Base-by-base conservation (phyloP, 2,113 vertebrate species). In the Channa maculata region DNA sequence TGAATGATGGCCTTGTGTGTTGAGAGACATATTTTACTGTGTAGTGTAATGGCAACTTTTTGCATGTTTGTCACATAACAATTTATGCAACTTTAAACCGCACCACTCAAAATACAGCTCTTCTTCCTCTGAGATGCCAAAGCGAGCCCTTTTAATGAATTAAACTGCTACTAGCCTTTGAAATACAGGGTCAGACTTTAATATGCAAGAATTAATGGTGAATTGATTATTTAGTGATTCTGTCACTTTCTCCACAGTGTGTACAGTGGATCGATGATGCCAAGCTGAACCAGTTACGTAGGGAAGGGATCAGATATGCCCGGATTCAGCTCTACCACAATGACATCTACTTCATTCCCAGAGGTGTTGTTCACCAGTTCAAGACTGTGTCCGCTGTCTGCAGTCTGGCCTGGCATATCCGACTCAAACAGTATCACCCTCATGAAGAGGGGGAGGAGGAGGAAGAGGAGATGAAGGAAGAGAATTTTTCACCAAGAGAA, bases 221-320 rank as follows among this genome's bases (percentile, higher is more conserved):
- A 41, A 41, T 7, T 41, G 39, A 5, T 5, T 5, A 41, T 41
- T 4, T 41, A 1, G 24, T 24, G 24, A 24, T 24, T 24, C 24
- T 83, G 66, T 8, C 65, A 24, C 44, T 68, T 15, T 1, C 54
- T 71, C 69, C 7, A n/a, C 87, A 99, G 98, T 99, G 98, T 88
- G 98, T 99, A 45, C 98, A 99, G 80, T 99, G 98, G 98, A 96
- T 99, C 51, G 98, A 99, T 50, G 98, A 99, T 57, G 98, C 98
- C 83, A 99, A 99, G 88, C 96, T 99, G 53, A 99, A 99, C 92
- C 98, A 99, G 73, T 93, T 99, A 78, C 93, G 98, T 91, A 96
- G 98, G 72, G 98, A 99, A 93, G 98, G 98, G 75, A 98, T 99
- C 88, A 95, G 98, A 65, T 99, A 99, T 58, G 98, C 98, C 75